Conservation (phyloP, 2,797 vertebrate species). For the Gymnodraco acuticeps region DNA sequence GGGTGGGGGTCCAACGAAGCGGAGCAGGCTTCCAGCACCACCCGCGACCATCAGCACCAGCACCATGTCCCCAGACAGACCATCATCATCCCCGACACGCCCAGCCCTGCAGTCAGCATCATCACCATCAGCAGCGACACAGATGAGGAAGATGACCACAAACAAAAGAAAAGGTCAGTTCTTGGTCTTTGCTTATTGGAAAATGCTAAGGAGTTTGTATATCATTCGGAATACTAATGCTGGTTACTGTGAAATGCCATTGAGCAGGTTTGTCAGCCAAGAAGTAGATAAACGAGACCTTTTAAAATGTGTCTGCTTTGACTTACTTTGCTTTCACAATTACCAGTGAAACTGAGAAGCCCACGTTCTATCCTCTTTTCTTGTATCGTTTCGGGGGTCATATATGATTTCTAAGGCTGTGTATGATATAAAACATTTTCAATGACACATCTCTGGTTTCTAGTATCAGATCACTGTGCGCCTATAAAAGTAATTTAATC, state of each 20-base stretch:
- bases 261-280: neutral
- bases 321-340: neutral
- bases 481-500: constrained; percentile 13
- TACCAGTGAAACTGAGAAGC: neutral
- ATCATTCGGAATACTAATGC: neutral
- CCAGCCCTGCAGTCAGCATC: constrained; percentile 97
- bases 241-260: neutral
- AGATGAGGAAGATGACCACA: constrained; percentile 97
- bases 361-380: neutral
- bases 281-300: neutral
- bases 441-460: neutral
- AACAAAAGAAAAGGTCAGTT: constrained; percentile 91
- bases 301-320: constrained; percentile 21
- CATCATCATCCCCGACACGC: constrained; percentile 97
- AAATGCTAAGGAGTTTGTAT: neutral
- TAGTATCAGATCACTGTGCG: neutral
- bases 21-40: constrained; percentile 88
- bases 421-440: neutral
- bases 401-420: neutral
- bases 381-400: neutral
- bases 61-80: constrained; percentile 93
- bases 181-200: neutral
- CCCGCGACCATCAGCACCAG: constrained; percentile 85
- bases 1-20: constrained; percentile 75
- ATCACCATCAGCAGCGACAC: constrained; percentile 99